Conservation (phyloP, 2,113 vertebrate species). For the Egretta garzetta region DNA sequence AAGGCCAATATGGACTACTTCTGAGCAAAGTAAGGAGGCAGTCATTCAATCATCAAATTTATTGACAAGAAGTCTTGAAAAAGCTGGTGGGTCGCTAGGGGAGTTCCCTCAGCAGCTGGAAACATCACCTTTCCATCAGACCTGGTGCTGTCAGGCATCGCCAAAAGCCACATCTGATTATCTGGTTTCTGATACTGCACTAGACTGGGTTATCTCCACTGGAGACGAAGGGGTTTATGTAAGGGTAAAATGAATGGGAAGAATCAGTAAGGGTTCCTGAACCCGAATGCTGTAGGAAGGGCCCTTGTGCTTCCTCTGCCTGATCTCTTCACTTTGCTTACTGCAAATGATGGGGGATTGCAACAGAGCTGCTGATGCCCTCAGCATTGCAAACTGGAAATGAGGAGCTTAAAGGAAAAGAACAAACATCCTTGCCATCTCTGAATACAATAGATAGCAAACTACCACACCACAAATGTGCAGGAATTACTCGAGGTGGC, state of each 20-base stretch:
- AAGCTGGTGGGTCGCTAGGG: neutral
- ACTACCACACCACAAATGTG: neutral
- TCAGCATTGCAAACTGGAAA: neutral
- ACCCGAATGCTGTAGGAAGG: neutral
- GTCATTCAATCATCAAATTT: neutral
- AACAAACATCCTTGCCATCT: neutral
- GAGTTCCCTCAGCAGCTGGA: neutral
- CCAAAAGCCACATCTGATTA: neutral
- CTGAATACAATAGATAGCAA: neutral
- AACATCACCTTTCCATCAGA: neutral
- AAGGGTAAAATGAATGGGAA: neutral
- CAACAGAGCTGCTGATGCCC: neutral
- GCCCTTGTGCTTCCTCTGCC: neutral
- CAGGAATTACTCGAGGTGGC: neutral
- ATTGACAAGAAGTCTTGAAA: neutral
- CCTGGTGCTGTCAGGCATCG: neutral
- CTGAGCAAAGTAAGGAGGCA: neutral
- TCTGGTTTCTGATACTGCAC: neutral
- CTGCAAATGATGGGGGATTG: neutral
- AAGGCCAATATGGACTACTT: neutral
- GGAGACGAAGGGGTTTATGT: neutral
- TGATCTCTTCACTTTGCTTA: neutral
- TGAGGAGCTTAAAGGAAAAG: neutral
- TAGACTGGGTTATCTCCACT: neutral
- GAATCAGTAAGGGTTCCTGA: neutral